Percentiles rank a stretch among this genome's conserved stretches.
Conservation (phyloP, 2,113 vertebrate genomes). For the Cygnus atratus region DNA sequence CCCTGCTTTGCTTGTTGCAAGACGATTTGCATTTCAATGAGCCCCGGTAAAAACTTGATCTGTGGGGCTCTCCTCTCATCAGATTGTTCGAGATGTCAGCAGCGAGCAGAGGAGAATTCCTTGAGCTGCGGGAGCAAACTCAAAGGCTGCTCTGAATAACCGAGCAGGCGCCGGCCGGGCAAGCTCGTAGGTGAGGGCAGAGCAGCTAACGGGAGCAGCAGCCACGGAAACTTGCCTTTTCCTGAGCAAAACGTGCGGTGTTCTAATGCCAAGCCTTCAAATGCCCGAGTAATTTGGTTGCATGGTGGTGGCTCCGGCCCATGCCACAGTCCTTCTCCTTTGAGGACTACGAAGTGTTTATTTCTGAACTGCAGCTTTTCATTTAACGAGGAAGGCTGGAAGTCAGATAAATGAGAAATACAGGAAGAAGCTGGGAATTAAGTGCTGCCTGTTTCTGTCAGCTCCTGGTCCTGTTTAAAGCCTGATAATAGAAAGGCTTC, state of each 20-base stretch:
- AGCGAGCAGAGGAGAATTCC: neutral
- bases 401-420: slow-evolving; percentile 2
- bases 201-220: neutral
- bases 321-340: neutral
- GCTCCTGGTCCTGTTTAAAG: slow-evolving; percentile 38
- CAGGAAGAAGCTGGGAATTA: slow-evolving; percentile 23
- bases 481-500: slow-evolving; percentile 23
- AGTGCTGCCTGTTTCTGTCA: slow-evolving; percentile 5
- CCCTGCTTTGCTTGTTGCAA: neutral
- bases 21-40: neutral
- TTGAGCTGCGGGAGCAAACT: neutral
- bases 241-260: fast-evolving
- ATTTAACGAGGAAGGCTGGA: neutral
- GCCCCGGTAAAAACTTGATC: fast-evolving
- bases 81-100: neutral
- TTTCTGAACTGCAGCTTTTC: neutral
- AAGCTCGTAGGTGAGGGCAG: neutral
- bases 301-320: neutral
- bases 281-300: neutral
- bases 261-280: neutral
- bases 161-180: neutral
- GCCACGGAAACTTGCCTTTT: neutral
- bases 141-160: neutral
- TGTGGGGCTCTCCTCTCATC: neutral
- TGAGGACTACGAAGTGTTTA: neutral